These are phyloP conservation scores for Eolophus roseicapilla DNA, from an alignment of 2,113 vertebrate species.

Conservation along the genomic window DNA sequence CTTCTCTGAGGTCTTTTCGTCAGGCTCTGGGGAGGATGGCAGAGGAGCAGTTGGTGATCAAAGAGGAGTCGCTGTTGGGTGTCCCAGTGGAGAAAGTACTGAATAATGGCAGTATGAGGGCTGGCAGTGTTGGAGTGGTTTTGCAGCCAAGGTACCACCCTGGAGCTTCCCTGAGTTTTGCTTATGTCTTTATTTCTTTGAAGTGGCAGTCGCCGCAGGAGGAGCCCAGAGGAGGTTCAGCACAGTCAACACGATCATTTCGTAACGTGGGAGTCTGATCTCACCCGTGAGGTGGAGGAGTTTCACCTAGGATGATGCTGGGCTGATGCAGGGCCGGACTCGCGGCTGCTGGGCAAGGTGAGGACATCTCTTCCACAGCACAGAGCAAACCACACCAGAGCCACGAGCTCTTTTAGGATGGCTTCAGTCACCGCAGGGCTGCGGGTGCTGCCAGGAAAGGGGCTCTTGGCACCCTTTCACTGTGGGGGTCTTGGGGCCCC, in stretches of 20 bases:
- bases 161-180: neutral
- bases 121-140: neutral
- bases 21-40: neutral
- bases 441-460: neutral
- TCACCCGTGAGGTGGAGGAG: neutral
- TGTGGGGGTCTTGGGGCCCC: accelerated
- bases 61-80: neutral
- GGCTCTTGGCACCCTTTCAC: neutral
- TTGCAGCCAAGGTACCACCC: neutral
- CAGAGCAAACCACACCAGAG: neutral
- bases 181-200: neutral
- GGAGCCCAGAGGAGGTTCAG: neutral
- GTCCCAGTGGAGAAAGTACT: neutral
- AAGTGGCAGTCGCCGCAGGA: neutral
- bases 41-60: neutral
- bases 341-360: neutral
- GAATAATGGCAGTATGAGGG: neutral
- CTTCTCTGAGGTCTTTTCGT: neutral
- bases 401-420: neutral
- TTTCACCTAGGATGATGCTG: constrained; percentile 3
- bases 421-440: accelerated
- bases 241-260: neutral
- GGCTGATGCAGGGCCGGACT: neutral
- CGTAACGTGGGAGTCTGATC: constrained; percentile 35
- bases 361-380: neutral